Base-by-base conservation (phyloP, 2,113 vertebrate species). In the Prochilodus magdalenae region DNA sequence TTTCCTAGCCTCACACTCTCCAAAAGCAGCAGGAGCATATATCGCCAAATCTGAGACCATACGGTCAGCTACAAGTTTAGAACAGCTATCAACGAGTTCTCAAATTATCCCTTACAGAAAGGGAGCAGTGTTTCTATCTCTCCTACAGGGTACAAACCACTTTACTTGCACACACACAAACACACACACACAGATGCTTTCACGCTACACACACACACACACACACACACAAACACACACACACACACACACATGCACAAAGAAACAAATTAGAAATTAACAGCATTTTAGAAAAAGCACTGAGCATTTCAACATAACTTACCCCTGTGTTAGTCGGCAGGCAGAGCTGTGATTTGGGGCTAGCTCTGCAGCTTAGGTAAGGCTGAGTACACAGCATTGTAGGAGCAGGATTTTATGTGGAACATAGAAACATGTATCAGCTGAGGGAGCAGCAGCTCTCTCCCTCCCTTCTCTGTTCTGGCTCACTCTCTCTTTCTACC, bases 331-430 rank as follows among this genome's bases (percentile, higher is more conserved):
- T 87, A 63, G 87, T 60, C 71, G 88, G 74, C 70, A 86, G 82
- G 88, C 87, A 85, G 74, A 83, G 76, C 73, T 89, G 83, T 60
- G 91, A 90, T 86, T 91, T 89, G 74, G 87, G 84, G 80, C 87
- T 87, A 79, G 85, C 86, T 89, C 87, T 86, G 87, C 86, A 92
- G 86, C 83, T 88, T 77, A 89, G 88, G 83, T 89, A 92, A 63
- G 91, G 77, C 87, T 91, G 91, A 88, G 90, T 84, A 77, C 90
- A 94, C 87, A 93, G 90, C 91, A 93, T 93, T 82, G 89, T 86
- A 86, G 86, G 86, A 75, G 73, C 85, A 82, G 84, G 78, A 85
- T 86, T 91, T 90, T 72, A 80, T 79, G 74, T 78, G 30, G 76
- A 89, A 89, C 55, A 89, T 82, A 85, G 87, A 92, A 90, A 86